phyloP scores from a whole-genome alignment of 2,113 vertebrate genomes.

The Craseonycteris thonglongyai region DNA sequence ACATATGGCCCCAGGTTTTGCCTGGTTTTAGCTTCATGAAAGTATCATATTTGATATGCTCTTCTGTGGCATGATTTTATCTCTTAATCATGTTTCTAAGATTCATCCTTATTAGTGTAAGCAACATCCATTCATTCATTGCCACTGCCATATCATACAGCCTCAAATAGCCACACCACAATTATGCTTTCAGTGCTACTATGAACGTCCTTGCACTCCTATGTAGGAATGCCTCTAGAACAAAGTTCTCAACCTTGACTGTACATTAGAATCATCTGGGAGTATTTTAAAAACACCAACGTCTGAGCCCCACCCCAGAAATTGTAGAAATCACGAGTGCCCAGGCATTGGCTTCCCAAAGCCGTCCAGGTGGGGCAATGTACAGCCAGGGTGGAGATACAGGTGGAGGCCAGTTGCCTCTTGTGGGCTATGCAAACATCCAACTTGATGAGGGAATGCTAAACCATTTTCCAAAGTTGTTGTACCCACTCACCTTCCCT shows the following conservation, averaged over 20 bases:
- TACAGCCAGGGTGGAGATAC: background rate
- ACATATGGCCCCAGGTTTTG: background rate
- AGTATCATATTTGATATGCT: background rate
- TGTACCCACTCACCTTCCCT: background rate
- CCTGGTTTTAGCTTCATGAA: background rate
- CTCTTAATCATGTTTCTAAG: background rate
- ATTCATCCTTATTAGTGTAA: background rate
- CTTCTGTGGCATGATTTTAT: background rate
- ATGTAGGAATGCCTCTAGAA: background rate
- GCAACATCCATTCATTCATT: background rate
- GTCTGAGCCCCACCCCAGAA: background rate
- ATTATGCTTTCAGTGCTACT: background rate
- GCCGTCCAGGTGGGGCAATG: background rate
- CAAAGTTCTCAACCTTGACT: background rate
- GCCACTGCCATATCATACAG: background rate
- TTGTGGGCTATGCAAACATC: background rate
- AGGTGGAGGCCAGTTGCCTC: background rate
- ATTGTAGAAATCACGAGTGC: background rate
- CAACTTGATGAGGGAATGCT: background rate
- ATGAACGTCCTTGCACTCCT: background rate
- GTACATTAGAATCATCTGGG: background rate
- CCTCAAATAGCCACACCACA: background rate
- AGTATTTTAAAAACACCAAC: background rate
- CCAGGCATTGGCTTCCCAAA: background rate
- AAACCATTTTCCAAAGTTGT: background rate